A percentile compares a stretch with the other conserved stretches of the same genome.
Conservation (phyloP, 2,888 invertebrate species). For the Chaetogeoica ovagalla region DNA sequence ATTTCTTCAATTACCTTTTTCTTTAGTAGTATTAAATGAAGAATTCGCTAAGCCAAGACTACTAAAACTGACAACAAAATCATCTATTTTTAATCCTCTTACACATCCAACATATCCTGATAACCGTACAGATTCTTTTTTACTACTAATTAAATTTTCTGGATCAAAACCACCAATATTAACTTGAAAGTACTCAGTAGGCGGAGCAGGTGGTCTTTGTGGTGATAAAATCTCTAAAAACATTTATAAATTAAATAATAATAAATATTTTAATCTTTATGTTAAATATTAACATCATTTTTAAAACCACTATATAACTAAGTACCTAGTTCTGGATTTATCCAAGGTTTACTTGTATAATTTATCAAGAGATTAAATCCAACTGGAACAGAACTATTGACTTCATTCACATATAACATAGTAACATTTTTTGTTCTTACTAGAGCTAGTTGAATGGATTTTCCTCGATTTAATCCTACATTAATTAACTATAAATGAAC, state of each 20-base stretch:
- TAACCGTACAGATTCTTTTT: constrained; percentile 60
- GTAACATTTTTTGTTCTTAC: constrained; percentile 67
- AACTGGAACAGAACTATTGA: constrained; percentile 70
- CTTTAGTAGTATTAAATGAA: constrained; percentile 50
- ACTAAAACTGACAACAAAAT: constrained; percentile 77
- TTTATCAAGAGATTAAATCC: constrained; percentile 72
- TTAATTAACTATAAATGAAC: constrained; percentile 47
- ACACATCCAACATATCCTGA: constrained; percentile 81
- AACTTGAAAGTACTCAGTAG: constrained; percentile 82
- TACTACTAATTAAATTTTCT: constrained; percentile 66
- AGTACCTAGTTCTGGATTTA: constrained; percentile 76
- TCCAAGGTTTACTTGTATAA: constrained; percentile 86
- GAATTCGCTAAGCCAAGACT: constrained; percentile 58
- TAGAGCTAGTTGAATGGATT: constrained; percentile 86
- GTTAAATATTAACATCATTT: background rate
- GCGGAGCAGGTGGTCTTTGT: constrained; percentile 84
- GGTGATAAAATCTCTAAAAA: constrained; percentile 80
- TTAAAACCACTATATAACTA: background rate
- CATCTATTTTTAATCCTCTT: constrained; percentile 82
- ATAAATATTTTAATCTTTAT: background rate
- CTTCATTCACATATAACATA: constrained; percentile 79
- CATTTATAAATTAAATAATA: constrained; percentile 55
- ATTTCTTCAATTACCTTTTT: constrained; percentile 32
- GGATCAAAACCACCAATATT: constrained; percentile 84
- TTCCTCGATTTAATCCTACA: constrained; percentile 74